phyloP scores from a whole-genome alignment of 2,888 invertebrate species.

The Lithosia quadra region DNA sequence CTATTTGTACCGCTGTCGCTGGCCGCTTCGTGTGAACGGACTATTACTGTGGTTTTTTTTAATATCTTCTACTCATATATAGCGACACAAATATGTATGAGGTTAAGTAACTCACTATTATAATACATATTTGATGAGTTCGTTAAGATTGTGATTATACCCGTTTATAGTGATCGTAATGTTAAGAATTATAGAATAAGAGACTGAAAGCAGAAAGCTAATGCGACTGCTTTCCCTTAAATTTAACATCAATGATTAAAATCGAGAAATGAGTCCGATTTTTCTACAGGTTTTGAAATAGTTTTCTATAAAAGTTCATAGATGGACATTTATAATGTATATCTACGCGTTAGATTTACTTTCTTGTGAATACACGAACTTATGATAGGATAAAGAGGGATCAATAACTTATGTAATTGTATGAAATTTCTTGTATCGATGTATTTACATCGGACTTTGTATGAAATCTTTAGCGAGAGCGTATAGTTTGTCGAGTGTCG shows the following conservation, averaged over 20 bases:
- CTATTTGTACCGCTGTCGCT: conserved; percentile 57
- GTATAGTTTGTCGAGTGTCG: conserved; percentile 32
- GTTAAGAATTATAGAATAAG: conserved; percentile 64
- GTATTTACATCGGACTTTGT: conserved; percentile 47
- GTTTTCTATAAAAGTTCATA: conserved; percentile 67
- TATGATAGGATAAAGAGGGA: conserved; percentile 81
- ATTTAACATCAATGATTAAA: conserved; percentile 40
- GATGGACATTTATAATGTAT: conserved; percentile 63
- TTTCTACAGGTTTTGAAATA: conserved; percentile 83
- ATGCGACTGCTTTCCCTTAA: conserved; percentile 66
- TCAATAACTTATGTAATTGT: conserved; percentile 72
- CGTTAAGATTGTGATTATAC: conserved; percentile 72
- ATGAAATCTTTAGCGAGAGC: conserved; percentile 37
- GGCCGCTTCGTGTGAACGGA: conserved; percentile 71
- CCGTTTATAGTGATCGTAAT: conserved; percentile 62
- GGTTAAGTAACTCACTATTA: conserved; percentile 58
- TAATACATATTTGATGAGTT: conserved; percentile 66
- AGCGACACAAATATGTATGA: conserved; percentile 66
- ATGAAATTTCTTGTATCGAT: conserved; percentile 58
- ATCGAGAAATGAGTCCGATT: conserved; percentile 60
- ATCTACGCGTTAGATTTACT: conserved; percentile 60
- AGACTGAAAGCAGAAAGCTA: conserved; percentile 59
- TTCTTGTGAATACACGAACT: conserved; percentile 69
- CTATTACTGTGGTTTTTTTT: conserved; percentile 66
- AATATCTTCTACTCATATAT: conserved; percentile 62